phyloP scores from a whole-genome alignment of 1,140 invertebrate species.

The Saccostrea glomerata region DNA sequence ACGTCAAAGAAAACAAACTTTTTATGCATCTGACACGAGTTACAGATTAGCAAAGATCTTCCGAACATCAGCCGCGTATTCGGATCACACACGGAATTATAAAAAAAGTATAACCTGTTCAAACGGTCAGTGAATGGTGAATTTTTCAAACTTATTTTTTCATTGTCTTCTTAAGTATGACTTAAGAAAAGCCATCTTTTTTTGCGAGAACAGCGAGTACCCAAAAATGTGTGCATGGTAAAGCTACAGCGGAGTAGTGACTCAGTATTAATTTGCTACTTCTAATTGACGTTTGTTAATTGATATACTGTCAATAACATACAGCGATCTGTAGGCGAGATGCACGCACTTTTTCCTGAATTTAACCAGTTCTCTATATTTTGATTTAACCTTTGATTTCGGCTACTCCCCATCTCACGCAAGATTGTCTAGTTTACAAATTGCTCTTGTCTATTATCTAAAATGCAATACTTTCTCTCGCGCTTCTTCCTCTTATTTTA shows the following conservation, averaged over 20 bases:
- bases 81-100: not conserved
- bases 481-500: not conserved
- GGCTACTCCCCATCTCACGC: not conserved
- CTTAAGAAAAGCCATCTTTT: not conserved
- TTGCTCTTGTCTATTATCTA: not conserved
- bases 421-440: not conserved
- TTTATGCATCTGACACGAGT: conserved; percentile 19
- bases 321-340: not conserved
- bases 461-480: not conserved
- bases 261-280: not conserved
- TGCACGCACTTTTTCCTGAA: not conserved
- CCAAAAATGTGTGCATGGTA: no score
- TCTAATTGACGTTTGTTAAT: conserved; percentile 7
- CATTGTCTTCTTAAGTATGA: not conserved
- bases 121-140: not conserved
- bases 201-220: not conserved
- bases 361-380: not conserved
- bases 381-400: not conserved
- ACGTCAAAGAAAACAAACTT: conserved; percentile 3
- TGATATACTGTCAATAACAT: conserved; percentile 16
- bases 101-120: not conserved
- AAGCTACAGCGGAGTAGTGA: no score
- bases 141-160: not conserved
- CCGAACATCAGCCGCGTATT: not conserved
- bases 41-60: conserved; percentile 1